Percentiles rank a stretch among this genome's conserved stretches.
phyloP scores from a whole-genome alignment of 1,140 invertebrate genomes.

The Cecropterus lyciades region DNA sequence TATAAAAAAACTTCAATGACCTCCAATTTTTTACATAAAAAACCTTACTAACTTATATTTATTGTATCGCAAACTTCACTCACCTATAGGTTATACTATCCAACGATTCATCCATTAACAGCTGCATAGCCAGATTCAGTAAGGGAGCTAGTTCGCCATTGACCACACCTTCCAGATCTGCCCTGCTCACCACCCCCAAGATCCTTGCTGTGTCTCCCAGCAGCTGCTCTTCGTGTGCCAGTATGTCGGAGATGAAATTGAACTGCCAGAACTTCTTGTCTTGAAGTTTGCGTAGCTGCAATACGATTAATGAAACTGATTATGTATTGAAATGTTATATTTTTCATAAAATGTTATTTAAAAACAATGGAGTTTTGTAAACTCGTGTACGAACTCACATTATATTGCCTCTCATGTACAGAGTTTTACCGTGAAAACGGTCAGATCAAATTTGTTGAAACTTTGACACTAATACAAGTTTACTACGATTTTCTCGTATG shows the following conservation, averaged over 20 bases:
- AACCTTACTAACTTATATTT: too few species aligned
- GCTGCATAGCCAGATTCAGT: conserved; percentile 57
- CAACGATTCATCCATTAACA: conserved; percentile 60
- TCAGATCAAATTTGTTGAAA: too few species aligned
- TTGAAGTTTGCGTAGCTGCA: conserved; percentile 61
- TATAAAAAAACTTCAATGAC: too few species aligned
- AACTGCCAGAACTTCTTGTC: conserved; percentile 70
- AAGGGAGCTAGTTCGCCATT: conserved; percentile 52
- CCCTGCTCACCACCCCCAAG: conserved; percentile 49
- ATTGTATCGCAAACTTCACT: not conserved
- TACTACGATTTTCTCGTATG: too few species aligned
- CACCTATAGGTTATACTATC: conserved; percentile 62
- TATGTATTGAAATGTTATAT: too few species aligned
- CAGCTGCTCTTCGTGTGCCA: conserved; percentile 55
- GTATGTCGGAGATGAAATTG: conserved; percentile 61
- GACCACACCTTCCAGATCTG: conserved; percentile 54
- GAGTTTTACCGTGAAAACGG: too few species aligned
- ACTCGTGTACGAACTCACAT: too few species aligned
- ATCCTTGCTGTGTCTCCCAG: conserved; percentile 52
- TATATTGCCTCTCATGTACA: too few species aligned
- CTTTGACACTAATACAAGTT: too few species aligned
- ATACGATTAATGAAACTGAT: conserved; percentile 15
- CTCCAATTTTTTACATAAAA: too few species aligned
- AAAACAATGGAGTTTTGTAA: too few species aligned
- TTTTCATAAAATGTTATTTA: too few species aligned